Base-by-base conservation (phyloP, 2,113 vertebrate genomes). In the Peucedramus taeniatus region DNA sequence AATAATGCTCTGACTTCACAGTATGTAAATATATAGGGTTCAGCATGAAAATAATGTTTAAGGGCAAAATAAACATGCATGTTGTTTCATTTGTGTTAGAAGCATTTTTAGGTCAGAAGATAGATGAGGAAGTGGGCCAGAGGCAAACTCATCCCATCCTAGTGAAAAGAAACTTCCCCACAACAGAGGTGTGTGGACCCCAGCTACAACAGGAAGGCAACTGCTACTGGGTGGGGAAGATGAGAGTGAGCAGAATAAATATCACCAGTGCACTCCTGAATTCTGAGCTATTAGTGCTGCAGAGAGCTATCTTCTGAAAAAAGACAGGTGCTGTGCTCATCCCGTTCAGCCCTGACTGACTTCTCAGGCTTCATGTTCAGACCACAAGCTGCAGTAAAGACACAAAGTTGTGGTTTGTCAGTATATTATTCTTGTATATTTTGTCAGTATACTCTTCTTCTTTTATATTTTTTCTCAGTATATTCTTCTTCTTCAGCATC, bases 191-290 rank as follows among this genome's bases (percentile, higher is more conserved):
- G 71, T 35, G 35, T 31, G 66, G 49, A 14, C 8, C 7, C 15
- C 57, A 69, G n/a, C 1, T 40, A 22, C 15, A 49, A 15, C 7
- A 66, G 45, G 78, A 75, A 56, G 65, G 39, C 5, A 77, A 1
- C 18, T 27, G 22, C 33, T 19, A 1, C 14, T 47, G 51, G 7
- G 2, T 45, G 14, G 31, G 10, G 66, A 49, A 51, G 50, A 6
- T 26, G 35, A 12, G 33, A 56, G 24, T 20, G 40, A 49, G 45
- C 42, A 21, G n/a, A 72, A n/a, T 15, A 51, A 83, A 71, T 2
- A 13, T n/a, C 28, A 42, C 3, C 30, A 33, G 24, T 4, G 23
- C 18, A 27, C 45, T 42, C 40, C 31, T 0, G 3, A 51, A 4
- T 35, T 82, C 28, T 49, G 49, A 39, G 56, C 28, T 16, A 2